Base-by-base conservation (phyloP, 2,797 vertebrate genomes). In the Paramormyrops hopkinsi region DNA sequence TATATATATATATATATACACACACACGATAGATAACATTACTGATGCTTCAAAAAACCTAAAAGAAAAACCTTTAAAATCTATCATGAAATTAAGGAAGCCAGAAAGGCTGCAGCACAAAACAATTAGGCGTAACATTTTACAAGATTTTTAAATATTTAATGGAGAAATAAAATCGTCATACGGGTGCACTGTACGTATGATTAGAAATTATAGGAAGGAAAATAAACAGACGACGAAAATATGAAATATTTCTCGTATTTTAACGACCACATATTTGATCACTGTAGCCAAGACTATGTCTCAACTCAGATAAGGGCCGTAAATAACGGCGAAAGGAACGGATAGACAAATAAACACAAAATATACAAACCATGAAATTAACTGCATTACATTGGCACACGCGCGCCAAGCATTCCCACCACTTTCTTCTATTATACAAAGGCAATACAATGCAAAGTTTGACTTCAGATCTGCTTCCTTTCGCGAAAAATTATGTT, bases 341-440 rank as follows among this genome's bases (percentile, higher is more conserved):
- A 86, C 19, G 19, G 12, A 87, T 62, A 19, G 14, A 37, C 25
- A 86, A 62, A 87, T 41, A 69, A 88, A 69, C 29, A 59, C 56
- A 88, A 69, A 73, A 25, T 69, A 89, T 87, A 87, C 86, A 62
- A 87, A 87, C 86, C 86, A 89, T 85, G 84, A 89, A 86, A 86
- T 48, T 25, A 86, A 51, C 8, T 12, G 19, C 29, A 69, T 33
- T 86, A 48, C 46, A 86, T 59, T n/a, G 22, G 46, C 83, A 50
- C 82, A 33, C 79, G 76, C 53, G 59, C 50, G 62, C 37, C n/a
- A 51, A 53, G 73, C 44, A 9, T 85, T 33, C 46, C 51, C 7
- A 73, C 48, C 83, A 73, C 56, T 89, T 89, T 89, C 25, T 51
- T 53, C 22, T 22, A 89, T 54, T 14, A 54, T 29, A 54, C 19